phyloP scores from a whole-genome alignment of 2,113 vertebrate genomes.

The Oophaga pumilio region DNA sequence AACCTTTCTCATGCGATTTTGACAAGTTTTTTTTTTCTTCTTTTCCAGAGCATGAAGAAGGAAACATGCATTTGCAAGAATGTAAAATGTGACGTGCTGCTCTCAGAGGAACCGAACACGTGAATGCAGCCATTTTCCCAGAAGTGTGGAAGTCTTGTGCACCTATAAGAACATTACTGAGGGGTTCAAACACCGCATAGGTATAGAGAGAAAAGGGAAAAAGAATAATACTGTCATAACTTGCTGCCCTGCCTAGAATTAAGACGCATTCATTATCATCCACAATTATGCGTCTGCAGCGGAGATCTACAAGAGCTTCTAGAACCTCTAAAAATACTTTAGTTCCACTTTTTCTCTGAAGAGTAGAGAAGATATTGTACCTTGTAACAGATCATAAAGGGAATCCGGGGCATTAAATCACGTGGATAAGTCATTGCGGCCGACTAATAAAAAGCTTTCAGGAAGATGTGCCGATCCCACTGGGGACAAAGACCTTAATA shows the following conservation, averaged over 20 bases:
- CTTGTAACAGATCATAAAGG: background rate
- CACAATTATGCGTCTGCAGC: too few species aligned
- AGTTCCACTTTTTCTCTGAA: background rate
- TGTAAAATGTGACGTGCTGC: background rate
- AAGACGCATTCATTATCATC: too few species aligned
- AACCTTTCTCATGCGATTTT: background rate
- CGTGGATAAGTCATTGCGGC: slow-evolving; percentile 7
- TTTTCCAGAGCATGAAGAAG: background rate
- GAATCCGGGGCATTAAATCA: slow-evolving; percentile 19
- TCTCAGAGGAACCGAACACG: background rate
- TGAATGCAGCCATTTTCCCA: too few species aligned
- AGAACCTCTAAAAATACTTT: background rate
- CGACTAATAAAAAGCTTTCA: slow-evolving; percentile 53
- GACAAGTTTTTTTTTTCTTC: background rate
- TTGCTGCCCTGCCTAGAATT: too few species aligned
- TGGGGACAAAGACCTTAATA: slow-evolving; percentile 28
- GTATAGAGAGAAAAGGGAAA: too few species aligned
- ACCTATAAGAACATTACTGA: background rate
- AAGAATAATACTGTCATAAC: too few species aligned
- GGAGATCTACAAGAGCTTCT: background rate
- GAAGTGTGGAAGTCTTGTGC: background rate
- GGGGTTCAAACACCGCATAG: background rate
- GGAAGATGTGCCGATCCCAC: slow-evolving; percentile 2
- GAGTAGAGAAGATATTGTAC: background rate
- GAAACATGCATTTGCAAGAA: background rate